Conservation (phyloP, 2,797 vertebrate species). For the Arctocebus calabarensis region DNA sequence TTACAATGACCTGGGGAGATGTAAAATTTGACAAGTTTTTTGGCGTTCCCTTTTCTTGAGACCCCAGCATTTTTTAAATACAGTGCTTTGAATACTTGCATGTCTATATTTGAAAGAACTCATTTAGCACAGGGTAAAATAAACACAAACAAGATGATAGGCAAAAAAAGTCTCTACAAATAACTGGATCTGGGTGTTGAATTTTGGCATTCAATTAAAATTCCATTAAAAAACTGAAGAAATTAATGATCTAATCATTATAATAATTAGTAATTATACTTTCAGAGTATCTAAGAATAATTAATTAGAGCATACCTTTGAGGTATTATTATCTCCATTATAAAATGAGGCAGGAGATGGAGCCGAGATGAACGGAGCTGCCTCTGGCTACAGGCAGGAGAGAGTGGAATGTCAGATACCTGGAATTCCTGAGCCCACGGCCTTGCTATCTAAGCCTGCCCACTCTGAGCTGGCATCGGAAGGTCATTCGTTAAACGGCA, state of each 20-base stretch:
- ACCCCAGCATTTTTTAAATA: constrained; percentile 35
- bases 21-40: neutral
- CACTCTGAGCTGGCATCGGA: neutral
- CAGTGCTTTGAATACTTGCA: neutral
- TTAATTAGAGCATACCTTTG: constrained; percentile 72
- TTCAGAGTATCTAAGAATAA: constrained; percentile 70
- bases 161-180: neutral
- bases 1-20: neutral
- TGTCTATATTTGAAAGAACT: constrained; percentile 32
- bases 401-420: neutral
- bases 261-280: constrained; percentile 74
- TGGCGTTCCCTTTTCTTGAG: neutral
- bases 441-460: neutral
- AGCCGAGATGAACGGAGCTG: neutral
- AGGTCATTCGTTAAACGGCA: neutral
- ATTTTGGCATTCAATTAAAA: constrained; percentile 64
- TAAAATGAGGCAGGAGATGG: constrained; percentile 53
- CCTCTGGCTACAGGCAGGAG: constrained; percentile 43
- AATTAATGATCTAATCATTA: constrained; percentile 66
- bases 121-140: neutral
- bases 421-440: neutral
- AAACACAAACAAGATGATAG: neutral
- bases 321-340: constrained; percentile 71
- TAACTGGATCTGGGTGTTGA: neutral
- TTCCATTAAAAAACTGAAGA: constrained; percentile 67